Percentiles rank a stretch among this genome's conserved stretches.
Conservation (phyloP, 2,113 vertebrate species). For the Carettochelys insculpta region DNA sequence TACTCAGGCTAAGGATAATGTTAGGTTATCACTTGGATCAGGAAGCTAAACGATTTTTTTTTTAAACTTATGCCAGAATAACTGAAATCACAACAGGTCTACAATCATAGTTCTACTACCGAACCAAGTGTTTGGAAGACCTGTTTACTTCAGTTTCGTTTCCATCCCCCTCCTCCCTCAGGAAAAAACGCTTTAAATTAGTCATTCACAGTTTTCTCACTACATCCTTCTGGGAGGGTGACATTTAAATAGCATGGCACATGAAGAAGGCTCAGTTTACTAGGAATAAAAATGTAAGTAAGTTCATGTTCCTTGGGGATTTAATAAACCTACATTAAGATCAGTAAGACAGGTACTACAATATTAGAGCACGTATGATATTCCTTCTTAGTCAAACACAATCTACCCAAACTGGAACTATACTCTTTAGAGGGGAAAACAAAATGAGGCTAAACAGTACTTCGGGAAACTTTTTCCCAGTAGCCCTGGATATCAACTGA, state of each 20-base stretch:
- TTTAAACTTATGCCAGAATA: neutral
- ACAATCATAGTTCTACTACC: neutral
- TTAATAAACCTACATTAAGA: neutral
- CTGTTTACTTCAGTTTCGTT: neutral
- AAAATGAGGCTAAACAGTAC: neutral
- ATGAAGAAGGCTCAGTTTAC: neutral
- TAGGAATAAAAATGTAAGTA: neutral
- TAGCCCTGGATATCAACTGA: slow-evolving; percentile 39
- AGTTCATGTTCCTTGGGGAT: neutral
- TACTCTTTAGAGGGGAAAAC: neutral
- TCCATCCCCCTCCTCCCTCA: too few relatives aligned
- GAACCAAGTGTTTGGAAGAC: neutral
- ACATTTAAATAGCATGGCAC: neutral
- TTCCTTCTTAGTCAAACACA: too few relatives aligned
- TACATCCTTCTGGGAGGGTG: neutral
- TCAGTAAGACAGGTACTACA: neutral
- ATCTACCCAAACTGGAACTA: slow-evolving; percentile 11
- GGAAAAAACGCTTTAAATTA: too few relatives aligned
- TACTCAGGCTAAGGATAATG: neutral
- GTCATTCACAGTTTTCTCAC: neutral
- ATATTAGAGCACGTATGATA: neutral
- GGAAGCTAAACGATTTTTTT: neutral
- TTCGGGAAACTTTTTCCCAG: slow-evolving; percentile 32
- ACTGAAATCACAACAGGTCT: neutral
- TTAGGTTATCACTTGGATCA: neutral